Evolutionary conservation across 2,888 invertebrate species (phyloP), one percentile per base, ranked within the genome.

Genomic region (Netelia inedita): DNA sequence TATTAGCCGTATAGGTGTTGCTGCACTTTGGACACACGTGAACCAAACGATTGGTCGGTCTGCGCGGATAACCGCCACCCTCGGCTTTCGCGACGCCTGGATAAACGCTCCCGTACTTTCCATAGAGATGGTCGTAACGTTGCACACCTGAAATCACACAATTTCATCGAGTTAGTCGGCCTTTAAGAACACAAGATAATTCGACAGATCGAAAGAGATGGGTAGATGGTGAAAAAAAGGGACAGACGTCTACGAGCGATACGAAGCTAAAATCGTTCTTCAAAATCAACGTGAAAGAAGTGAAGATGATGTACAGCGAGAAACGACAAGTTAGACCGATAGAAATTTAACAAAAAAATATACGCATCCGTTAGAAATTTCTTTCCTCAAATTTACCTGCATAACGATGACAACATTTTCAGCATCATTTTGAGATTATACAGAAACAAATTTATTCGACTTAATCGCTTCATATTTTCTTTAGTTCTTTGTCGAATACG

Each of bases 1-100:
- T 95, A 89, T 94, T 94, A 86, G 95, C 95, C 71, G 94, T 95
- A 91, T 95, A 95, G 82, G 93, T 93, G 87, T 95, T 95, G 16
- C 94, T 93, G 88, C 95, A 95, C 59, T 94, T 94, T 2, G 94
- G 94, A 88, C 95, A 95, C 35, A 90, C 83, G 85, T 91, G 86
- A 83, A 84, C 88, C 79, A 80, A 86, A 23, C 86, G 83, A 74
- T 82, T 85, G 0, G 85, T 76, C 14, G 79, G 69, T 50, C 79
- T 85, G 2, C 81, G 82, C 1, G 53, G 75, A 79, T 63, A 81
- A 78, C 74, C 72, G 19, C 72, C 87, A 19, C 86, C 87, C 66
- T 65, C 76, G 16, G 68, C 72, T 55, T 89, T 88, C 50, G 87
- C 88, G 11, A 80, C 83, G 61, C 89, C 88, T 28, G 86, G 87